A percentile compares a stretch with the other conserved stretches of the same genome.
phyloP scores from a whole-genome alignment of 1,140 invertebrate species.

The Drosophila rhopaloa region DNA sequence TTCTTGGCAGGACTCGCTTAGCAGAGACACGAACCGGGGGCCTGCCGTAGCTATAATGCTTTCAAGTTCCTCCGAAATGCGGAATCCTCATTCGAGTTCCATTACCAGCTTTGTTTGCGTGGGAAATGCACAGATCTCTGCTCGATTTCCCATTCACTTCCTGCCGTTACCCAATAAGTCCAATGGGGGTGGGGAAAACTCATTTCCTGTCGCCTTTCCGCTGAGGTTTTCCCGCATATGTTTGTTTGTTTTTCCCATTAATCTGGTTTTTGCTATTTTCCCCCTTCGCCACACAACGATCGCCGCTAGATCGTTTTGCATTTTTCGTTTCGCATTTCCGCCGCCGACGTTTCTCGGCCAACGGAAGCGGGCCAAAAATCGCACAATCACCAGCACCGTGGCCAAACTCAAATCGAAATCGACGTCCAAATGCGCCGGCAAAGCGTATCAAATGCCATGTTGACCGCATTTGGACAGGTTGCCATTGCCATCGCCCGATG shows the following conservation, averaged over 20 bases:
- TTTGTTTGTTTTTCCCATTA: slow-evolving; percentile 18
- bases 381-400: slow-evolving; percentile 23
- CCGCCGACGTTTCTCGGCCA: slow-evolving; percentile 26
- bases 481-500: slow-evolving; percentile 25
- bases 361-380: slow-evolving; percentile 45
- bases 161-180: background rate
- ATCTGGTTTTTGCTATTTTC: background rate
- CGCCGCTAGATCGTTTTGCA: slow-evolving; percentile 9
- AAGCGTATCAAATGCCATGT: slow-evolving; percentile 55
- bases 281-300: background rate
- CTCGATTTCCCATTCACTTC: slow-evolving; percentile 2
- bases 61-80: background rate
- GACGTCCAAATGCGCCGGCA: slow-evolving; percentile 20
- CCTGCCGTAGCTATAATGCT: background rate
- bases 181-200: slow-evolving; percentile 1
- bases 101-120: background rate
- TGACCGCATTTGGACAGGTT: slow-evolving; percentile 45
- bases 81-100: background rate
- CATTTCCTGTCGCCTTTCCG: slow-evolving; percentile 33
- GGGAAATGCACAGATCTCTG: background rate
- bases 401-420: slow-evolving; percentile 16
- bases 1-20: background rate
- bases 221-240: slow-evolving; percentile 5
- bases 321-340: slow-evolving; percentile 37
- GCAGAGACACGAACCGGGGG: background rate